Evolutionary conservation across 2,113 vertebrate species (phyloP).

Genomic region (Rhegmatorhina hoffmannsi): DNA sequence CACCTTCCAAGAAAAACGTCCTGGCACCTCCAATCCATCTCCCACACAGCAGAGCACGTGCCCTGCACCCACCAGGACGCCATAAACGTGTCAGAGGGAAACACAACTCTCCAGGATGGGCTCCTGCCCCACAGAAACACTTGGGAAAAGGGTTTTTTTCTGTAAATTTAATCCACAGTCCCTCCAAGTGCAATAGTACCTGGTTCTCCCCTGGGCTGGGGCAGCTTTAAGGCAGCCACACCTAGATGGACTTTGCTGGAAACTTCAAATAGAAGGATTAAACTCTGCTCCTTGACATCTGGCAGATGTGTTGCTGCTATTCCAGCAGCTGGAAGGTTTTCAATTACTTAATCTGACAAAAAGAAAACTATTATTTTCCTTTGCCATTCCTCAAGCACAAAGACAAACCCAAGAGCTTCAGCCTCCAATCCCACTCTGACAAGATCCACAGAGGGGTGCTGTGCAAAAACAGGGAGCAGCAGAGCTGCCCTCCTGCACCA

Average conservation of each 20-base stretch:
- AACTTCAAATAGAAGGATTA: background rate
- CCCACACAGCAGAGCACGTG: background rate
- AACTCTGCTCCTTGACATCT: background rate
- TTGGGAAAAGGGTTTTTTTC: slow-evolving; percentile 32
- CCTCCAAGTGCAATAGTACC: background rate
- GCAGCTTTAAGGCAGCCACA: slow-evolving; percentile 2
- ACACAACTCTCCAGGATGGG: slow-evolving; percentile 42
- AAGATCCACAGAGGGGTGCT: background rate
- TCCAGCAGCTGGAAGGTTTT: background rate
- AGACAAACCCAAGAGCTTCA: background rate
- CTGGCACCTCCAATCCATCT: slow-evolving; percentile 23
- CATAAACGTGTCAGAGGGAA: slow-evolving; percentile 55
- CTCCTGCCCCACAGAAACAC: slow-evolving; percentile 34
- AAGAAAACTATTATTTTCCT: background rate
- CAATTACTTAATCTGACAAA: background rate
- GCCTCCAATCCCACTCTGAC: background rate
- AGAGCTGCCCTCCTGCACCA: background rate
- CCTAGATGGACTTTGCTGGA: background rate
- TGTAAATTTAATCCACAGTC: background rate
- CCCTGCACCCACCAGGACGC: slow-evolving; percentile 25
- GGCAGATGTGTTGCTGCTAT: background rate
- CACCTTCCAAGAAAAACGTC: slow-evolving; percentile 53
- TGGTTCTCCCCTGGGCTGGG: background rate
- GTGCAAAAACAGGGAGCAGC: background rate
- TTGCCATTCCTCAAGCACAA: background rate